A percentile compares a stretch with the other conserved stretches of the same genome.
Conservation (phyloP, 2,797 vertebrate species). For the Rhynchonycteris naso region DNA sequence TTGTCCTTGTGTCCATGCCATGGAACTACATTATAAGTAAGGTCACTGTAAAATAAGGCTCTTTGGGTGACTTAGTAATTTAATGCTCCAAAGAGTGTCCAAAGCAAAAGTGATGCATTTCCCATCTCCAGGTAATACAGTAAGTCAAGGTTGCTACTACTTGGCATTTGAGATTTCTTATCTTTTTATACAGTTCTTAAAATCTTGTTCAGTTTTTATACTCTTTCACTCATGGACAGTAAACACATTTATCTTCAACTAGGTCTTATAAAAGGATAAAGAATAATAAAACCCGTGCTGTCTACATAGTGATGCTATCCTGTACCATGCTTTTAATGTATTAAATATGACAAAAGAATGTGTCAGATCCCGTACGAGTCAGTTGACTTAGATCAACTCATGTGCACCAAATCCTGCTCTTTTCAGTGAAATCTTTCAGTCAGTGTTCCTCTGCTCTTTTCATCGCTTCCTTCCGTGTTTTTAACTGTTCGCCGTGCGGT, state of each 20-base stretch:
- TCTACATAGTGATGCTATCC: neutral
- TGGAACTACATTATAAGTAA: neutral
- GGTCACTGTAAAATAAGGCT: neutral
- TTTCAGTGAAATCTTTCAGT: neutral
- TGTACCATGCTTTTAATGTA: neutral
- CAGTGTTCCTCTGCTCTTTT: neutral
- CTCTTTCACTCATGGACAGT: neutral
- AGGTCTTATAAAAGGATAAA: neutral
- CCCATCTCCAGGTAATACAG: constrained; percentile 22
- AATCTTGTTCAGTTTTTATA: constrained; percentile 3
- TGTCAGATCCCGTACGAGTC: neutral
- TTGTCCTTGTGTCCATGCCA: neutral
- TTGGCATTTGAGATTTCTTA: constrained; percentile 2
- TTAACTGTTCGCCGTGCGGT: neutral
- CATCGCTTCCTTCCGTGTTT: neutral
- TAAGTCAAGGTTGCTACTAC: neutral
- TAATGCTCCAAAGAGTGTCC: constrained; percentile 35
- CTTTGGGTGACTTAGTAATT: constrained; percentile 53
- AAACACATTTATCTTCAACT: constrained; percentile 9
- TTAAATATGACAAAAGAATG: neutral
- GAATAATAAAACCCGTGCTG: neutral
- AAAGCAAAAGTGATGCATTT: constrained; percentile 52
- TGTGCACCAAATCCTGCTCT: neutral
- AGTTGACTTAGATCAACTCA: neutral
- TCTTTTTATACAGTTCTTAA: neutral